These are phyloP conservation scores for Oryzias sinensis DNA, from an alignment of 2,797 vertebrate genomes.

Conservation along the genomic window DNA sequence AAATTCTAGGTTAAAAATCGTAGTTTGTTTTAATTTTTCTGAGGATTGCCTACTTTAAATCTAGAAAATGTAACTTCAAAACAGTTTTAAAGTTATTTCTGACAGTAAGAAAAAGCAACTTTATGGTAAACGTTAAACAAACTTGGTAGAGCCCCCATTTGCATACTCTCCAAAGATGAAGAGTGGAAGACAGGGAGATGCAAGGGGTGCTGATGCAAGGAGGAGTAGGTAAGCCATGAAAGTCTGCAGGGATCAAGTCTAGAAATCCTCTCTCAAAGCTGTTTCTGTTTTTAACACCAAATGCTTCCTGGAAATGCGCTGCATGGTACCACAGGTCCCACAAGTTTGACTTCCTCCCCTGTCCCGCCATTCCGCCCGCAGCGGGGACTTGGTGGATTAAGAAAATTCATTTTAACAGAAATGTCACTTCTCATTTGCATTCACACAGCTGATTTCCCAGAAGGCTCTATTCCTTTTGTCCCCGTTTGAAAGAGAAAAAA, in stretches of 20 bases:
- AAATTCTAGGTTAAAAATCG: constrained; percentile 23
- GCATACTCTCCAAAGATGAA: constrained; percentile 15
- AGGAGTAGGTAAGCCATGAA: constrained; percentile 23
- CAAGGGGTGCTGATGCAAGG: constrained; percentile 24
- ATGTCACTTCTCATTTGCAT: constrained; percentile 38
- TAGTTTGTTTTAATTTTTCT: too few relatives aligned
- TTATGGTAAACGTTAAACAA: constrained; percentile 42
- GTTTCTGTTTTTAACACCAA: constrained; percentile 54
- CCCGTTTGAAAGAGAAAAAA: constrained; percentile 28
- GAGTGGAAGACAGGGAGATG: constrained; percentile 1
- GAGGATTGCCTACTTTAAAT: constrained; percentile 18
- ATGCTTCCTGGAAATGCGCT: constrained; percentile 55
- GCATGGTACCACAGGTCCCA: constrained; percentile 17
- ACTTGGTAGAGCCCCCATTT: constrained; percentile 19
- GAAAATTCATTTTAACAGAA: constrained; percentile 30
- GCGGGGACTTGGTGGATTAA: constrained; percentile 24
- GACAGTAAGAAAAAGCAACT: constrained; percentile 23
- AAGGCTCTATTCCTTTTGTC: constrained; percentile 47
- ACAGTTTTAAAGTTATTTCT: constrained; percentile 33
- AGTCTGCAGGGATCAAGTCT: constrained; percentile 41
- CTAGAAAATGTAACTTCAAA: constrained; percentile 13
- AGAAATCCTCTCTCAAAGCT: constrained; percentile 36
- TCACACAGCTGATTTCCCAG: constrained; percentile 53
- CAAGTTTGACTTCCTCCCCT: constrained; percentile 16
- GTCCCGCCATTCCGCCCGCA: constrained; percentile 18